Evolutionary conservation across 1,140 invertebrate genomes (phyloP).

Genomic region (Cylas formicarius): DNA sequence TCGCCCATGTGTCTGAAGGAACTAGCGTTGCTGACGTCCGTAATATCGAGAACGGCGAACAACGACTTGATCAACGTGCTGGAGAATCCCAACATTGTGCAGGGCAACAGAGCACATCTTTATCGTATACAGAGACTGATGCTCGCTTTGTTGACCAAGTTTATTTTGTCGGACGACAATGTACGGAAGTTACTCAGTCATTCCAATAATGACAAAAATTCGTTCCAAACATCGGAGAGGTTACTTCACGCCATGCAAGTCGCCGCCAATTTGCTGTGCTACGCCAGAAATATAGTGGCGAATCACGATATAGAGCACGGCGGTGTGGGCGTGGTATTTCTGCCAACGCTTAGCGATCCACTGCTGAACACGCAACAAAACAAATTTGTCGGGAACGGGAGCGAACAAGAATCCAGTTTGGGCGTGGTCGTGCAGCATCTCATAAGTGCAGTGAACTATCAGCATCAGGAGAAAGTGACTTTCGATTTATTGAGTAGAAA

Average conservation of each 20-base stretch:
- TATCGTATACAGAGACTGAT: slow-evolving; percentile 61
- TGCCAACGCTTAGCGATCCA: slow-evolving; percentile 41
- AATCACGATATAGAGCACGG: slow-evolving; percentile 47
- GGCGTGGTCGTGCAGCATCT: slow-evolving; percentile 49
- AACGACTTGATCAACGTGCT: slow-evolving; percentile 39
- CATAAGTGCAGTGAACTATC: slow-evolving; percentile 48
- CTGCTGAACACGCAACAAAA: slow-evolving; percentile 21
- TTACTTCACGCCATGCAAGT: slow-evolving; percentile 48
- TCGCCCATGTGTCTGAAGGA: slow-evolving; percentile 53
- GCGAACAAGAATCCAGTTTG: slow-evolving; percentile 38
- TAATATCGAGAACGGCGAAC: slow-evolving; percentile 69
- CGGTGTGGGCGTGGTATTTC: slow-evolving; percentile 44
- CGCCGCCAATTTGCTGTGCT: slow-evolving; percentile 59
- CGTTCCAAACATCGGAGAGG: slow-evolving; percentile 35
- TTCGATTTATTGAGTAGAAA: slow-evolving; percentile 41
- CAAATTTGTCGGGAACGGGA: slow-evolving; percentile 21
- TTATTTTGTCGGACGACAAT: slow-evolving; percentile 44
- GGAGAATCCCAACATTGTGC: slow-evolving; percentile 44
- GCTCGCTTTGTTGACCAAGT: slow-evolving; percentile 62
- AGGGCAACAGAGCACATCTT: slow-evolving; percentile 51
- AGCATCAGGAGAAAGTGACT: slow-evolving; percentile 46
- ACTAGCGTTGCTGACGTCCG: slow-evolving; percentile 32
- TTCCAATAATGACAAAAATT: slow-evolving; percentile 14
- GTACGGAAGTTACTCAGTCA: slow-evolving; percentile 22
- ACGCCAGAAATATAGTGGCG: slow-evolving; percentile 54